Conservation (phyloP, 2,888 invertebrate species). For the Sisyra nigra region DNA sequence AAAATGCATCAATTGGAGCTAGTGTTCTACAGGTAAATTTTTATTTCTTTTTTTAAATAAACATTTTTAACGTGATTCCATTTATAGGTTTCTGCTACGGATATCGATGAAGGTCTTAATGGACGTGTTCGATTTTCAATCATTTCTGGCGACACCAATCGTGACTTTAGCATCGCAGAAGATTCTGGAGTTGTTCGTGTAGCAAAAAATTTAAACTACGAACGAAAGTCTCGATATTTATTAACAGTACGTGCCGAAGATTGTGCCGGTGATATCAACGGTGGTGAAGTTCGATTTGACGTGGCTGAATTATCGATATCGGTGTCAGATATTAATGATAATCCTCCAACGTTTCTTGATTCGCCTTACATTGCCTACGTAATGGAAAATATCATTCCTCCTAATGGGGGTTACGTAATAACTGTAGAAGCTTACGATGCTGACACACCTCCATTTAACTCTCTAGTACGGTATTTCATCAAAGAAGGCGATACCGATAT, state of each 20-base stretch:
- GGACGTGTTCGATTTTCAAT: constrained; percentile 88
- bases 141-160: constrained; percentile 73
- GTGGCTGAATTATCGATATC: constrained; percentile 68
- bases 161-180: constrained; percentile 83
- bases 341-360: constrained; percentile 81
- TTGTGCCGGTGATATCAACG: constrained; percentile 54
- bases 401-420: constrained; percentile 62
- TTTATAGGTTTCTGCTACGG: constrained; percentile 68
- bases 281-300: constrained; percentile 42
- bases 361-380: constrained; percentile 90
- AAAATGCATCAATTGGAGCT: constrained; percentile 87
- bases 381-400: constrained; percentile 80
- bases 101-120: constrained; percentile 75
- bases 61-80: constrained; percentile 7
- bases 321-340: constrained; percentile 86
- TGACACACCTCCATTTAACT: constrained; percentile 79
- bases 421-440: constrained; percentile 81
- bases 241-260: constrained; percentile 79
- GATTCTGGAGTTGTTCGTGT: constrained; percentile 82
- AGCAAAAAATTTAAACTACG: constrained; percentile 86
- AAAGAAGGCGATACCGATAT: constrained; percentile 85
- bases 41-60: not conserved
- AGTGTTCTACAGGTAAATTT: constrained; percentile 63
- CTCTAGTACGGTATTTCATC: constrained; percentile 80
- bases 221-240: constrained; percentile 70